Evolutionary conservation across 2,888 invertebrate species (phyloP), one percentile per base, ranked within the genome.

Genomic region (Sinodicranocentrus sp.): DNA sequence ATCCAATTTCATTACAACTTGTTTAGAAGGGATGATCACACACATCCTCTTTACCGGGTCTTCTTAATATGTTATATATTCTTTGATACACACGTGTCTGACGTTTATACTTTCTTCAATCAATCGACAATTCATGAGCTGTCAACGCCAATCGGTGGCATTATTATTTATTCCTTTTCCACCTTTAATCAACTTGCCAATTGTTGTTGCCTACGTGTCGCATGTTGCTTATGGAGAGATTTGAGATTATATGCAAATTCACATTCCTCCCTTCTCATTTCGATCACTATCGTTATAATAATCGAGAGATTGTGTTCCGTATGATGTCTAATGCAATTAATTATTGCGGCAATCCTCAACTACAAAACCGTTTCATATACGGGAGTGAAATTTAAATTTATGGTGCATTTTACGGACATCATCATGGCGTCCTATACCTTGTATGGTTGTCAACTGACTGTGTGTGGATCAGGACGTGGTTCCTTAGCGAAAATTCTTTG

Each of bases 201-300:
- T 63, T 48, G 63, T 63, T 28, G 43, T 39, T 57, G 21, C 33
- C 39, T 72, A 52, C 52, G 52, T n/a, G 52, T 52, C 52, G n/a
- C n/a, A 52, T 39, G 25, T 72, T 39, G 25, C 43, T 72, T 25
- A 54, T 28, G n/a, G 72, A 59, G 25, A 72, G 59, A 59, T 59
- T 59, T 71, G 17, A 71, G 54, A 33, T 17, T 33, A 33, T 48
- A 71, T 72, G 72, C 48, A 59, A 59, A 72, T 59, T 72, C 57
- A 39, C 39, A 8, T 15, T 28, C 54, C 13, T 70, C n/a, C 17
- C 57, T 28, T 25, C 21, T n/a, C 59, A n/a, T n/a, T n/a, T 21
- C 23, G 39, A 57, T 33, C 26, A 52, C 63, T 23, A 23, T 59
- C 26, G 26, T 59, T n/a, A n/a, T n/a, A 52, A 52, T 52, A 6